Conservation (phyloP, 1,140 invertebrate genomes). For the Rhopalosiphum padi region DNA sequence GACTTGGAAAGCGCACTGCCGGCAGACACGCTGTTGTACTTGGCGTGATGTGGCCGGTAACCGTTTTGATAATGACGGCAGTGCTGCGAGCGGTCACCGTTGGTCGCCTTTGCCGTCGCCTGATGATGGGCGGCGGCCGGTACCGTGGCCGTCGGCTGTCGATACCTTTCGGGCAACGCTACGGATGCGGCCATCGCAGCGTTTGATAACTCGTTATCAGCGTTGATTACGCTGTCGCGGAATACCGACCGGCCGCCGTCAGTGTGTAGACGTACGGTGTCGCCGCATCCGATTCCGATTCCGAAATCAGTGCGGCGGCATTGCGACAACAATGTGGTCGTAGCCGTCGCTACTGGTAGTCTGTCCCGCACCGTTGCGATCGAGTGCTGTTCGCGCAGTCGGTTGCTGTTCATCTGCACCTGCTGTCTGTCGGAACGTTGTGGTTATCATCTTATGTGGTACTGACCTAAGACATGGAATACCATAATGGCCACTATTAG, state of each 20-base stretch:
- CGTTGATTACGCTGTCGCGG: background rate
- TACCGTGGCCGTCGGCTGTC: background rate
- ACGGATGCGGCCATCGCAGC: constrained; percentile 22
- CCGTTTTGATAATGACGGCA: background rate
- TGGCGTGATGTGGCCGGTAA: constrained; percentile 58
- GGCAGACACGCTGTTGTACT: constrained; percentile 64
- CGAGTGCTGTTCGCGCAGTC: constrained; percentile 1
- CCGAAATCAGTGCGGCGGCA: background rate
- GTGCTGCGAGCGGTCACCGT: constrained; percentile 6
- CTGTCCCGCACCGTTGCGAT: background rate
- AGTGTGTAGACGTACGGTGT: background rate
- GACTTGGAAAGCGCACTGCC: constrained; percentile 74
- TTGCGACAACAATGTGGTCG: background rate
- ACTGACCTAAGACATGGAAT: background rate
- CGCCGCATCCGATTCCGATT: background rate
- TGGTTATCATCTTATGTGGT: constrained; percentile 33
- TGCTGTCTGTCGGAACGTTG: background rate
- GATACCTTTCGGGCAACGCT: constrained; percentile 31
- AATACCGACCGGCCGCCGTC: background rate
- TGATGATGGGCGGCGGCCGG: background rate
- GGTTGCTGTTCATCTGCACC: constrained; percentile 45
- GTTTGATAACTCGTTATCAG: background rate
- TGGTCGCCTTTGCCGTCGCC: background rate
- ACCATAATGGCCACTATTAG: background rate
- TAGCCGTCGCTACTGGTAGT: background rate